A percentile compares a stretch with the other conserved stretches of the same genome.
These are phyloP conservation scores for Chelonia mydas DNA, from an alignment of 2,797 vertebrate genomes.

Conservation along the genomic window DNA sequence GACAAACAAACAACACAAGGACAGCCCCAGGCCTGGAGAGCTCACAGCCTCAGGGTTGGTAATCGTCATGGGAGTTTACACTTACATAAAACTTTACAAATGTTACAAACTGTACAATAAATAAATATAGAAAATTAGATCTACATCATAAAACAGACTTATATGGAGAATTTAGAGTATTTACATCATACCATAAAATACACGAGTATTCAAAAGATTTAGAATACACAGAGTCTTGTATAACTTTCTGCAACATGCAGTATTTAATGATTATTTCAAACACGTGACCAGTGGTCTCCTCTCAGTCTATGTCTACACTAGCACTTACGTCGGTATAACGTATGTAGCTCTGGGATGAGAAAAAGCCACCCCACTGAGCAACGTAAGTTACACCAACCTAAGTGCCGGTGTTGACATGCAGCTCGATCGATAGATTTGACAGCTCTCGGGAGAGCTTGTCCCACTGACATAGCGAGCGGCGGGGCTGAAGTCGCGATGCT, in stretches of 20 bases:
- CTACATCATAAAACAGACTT: background rate
- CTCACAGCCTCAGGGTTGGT: background rate
- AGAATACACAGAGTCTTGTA: background rate
- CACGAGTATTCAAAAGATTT: background rate
- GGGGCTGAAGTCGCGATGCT: too few relatives aligned
- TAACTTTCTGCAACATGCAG: background rate
- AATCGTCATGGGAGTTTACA: background rate
- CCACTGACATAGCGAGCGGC: too few relatives aligned
- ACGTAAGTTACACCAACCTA: too few relatives aligned
- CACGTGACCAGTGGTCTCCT: background rate
- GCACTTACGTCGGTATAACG: background rate
- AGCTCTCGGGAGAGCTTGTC: too few relatives aligned
- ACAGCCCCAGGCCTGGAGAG: background rate
- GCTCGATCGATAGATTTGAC: too few relatives aligned
- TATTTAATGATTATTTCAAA: background rate
- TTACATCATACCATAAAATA: background rate
- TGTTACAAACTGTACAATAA: background rate
- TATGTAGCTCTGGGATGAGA: background rate
- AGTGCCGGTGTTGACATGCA: too few relatives aligned
- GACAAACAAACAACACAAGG: background rate
- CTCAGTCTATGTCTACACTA: background rate
- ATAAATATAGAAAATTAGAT: background rate
- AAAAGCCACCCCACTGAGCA: too few relatives aligned
- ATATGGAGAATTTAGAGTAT: slow-evolving; percentile 4
- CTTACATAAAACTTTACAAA: background rate